Conservation (phyloP, 2,113 vertebrate species). For the Lasiurus borealis region DNA sequence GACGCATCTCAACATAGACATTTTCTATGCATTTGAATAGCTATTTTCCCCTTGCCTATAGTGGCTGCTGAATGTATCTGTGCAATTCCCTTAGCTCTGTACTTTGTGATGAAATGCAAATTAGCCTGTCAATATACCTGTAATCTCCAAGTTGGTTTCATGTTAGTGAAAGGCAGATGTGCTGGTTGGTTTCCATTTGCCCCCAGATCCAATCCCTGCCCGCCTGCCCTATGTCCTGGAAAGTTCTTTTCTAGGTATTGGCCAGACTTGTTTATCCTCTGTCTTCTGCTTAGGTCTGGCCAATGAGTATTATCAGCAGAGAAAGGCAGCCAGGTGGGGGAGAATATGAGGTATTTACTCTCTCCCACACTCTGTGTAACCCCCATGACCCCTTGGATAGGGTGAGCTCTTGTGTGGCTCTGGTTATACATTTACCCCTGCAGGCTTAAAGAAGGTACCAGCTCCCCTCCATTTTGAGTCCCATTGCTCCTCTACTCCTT, state of each 20-base stretch:
- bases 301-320: background rate
- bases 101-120: background rate
- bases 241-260: background rate
- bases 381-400: background rate
- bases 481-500: background rate
- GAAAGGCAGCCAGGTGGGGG: background rate
- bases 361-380: too few relatives aligned
- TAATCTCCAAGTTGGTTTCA: background rate
- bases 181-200: background rate
- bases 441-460: background rate
- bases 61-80: background rate
- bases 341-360: background rate
- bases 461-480: background rate
- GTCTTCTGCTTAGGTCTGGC: background rate
- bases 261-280: background rate
- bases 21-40: background rate
- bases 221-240: background rate
- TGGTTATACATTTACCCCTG: background rate
- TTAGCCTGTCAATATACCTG: background rate
- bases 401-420: background rate
- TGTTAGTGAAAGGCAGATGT: background rate
- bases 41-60: background rate
- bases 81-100: slow-evolving; percentile 3
- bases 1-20: background rate
- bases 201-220: background rate